Conservation (phyloP, 2,888 invertebrate genomes). For the Amblyjoppa proteus region DNA sequence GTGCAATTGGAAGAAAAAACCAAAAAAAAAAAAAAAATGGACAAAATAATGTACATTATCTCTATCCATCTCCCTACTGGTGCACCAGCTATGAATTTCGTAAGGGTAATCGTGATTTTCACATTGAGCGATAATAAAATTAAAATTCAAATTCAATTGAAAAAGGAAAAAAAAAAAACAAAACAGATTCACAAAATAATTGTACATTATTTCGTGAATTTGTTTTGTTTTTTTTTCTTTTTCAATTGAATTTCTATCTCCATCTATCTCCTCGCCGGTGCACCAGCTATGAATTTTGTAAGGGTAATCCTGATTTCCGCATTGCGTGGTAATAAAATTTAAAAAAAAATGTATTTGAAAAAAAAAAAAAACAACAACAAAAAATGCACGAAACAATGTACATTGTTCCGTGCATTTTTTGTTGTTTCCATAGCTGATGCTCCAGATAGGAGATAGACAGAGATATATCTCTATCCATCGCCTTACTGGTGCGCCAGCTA, state of each 20-base stretch:
- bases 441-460: no score
- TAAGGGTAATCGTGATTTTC: constrained; percentile 21
- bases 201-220: no score
- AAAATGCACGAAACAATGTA: constrained; percentile 18
- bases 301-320: constrained; percentile 16
- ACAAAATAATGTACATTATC: neutral
- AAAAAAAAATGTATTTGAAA: neutral
- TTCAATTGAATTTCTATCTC: neutral
- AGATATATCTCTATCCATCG: no score
- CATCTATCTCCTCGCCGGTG: neutral
- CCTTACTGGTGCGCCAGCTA: no score
- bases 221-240: no score
- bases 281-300: constrained; percentile 38
- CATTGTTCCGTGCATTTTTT: no score
- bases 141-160: neutral
- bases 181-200: constrained; percentile 14
- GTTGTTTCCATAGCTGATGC: no score
- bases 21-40: no score
- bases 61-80: neutral
- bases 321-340: neutral
- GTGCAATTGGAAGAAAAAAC: neutral
- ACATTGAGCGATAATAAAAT: neutral
- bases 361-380: neutral
- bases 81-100: constrained; percentile 37
- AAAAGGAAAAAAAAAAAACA: neutral